Evolutionary conservation across 2,888 invertebrate species (phyloP).

Genomic region (Epinotia brunnichana): DNA sequence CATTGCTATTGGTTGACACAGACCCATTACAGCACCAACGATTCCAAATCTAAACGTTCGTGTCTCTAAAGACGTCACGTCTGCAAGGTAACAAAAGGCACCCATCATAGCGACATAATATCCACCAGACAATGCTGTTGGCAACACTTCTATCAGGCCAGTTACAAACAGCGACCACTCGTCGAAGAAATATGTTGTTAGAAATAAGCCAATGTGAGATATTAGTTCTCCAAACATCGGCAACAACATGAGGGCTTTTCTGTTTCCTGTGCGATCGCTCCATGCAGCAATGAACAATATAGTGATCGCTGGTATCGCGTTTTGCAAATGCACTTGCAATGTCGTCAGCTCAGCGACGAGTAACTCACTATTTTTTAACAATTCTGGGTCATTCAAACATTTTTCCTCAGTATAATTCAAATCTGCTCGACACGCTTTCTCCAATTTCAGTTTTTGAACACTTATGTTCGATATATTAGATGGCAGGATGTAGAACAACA

Average conservation of each 20-base stretch:
- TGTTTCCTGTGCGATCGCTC: conserved; percentile 84
- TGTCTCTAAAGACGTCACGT: conserved; percentile 82
- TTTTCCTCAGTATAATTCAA: conserved; percentile 76
- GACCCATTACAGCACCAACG: conserved; percentile 79
- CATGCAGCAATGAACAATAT: conserved; percentile 85
- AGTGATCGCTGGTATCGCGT: conserved; percentile 80
- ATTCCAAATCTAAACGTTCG: conserved; percentile 86
- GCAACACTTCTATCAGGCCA: conserved; percentile 80
- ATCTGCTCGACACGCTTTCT: conserved; percentile 83
- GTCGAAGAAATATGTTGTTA: conserved; percentile 81
- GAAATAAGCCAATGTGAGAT: conserved; percentile 74
- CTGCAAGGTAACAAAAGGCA: conserved; percentile 85
- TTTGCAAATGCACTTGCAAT: conserved; percentile 82
- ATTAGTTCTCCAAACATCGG: conserved; percentile 83
- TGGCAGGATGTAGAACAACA: conserved; percentile 86
- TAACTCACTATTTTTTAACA: conserved; percentile 57
- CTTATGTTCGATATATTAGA: conserved; percentile 84
- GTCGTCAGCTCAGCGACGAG: conserved; percentile 80
- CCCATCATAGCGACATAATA: conserved; percentile 82
- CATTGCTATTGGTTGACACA: conserved; percentile 78
- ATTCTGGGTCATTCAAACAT: conserved; percentile 64
- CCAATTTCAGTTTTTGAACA: conserved; percentile 79
- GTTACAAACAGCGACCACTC: conserved; percentile 82
- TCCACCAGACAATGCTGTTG: conserved; percentile 84
- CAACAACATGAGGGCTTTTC: conserved; percentile 83